A percentile compares a stretch with the other conserved stretches of the same genome.
Conservation (phyloP, 2,797 vertebrate species). For the Epinephelus malabaricus region DNA sequence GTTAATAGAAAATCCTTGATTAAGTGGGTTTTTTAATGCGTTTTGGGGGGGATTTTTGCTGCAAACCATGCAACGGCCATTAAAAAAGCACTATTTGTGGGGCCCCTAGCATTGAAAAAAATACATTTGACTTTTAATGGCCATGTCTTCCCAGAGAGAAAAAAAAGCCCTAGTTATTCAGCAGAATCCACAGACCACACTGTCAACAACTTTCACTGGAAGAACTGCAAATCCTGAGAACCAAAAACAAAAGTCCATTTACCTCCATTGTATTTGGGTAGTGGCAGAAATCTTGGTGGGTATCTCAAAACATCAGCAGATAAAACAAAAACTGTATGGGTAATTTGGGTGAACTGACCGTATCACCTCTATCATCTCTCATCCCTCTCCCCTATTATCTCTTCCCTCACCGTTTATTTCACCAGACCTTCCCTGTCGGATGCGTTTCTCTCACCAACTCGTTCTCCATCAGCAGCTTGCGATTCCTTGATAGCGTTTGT, state of each 20-base stretch:
- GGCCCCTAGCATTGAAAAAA: no score
- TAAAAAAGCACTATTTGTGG: no score
- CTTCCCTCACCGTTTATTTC: constrained; percentile 36
- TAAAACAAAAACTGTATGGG: constrained; percentile 17
- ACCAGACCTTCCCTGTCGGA: constrained; percentile 50
- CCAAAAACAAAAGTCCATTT: constrained; percentile 23
- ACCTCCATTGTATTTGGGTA: constrained; percentile 10
- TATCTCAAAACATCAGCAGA: constrained; percentile 37
- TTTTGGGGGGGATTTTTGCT: no score
- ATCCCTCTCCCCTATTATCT: constrained; percentile 18
- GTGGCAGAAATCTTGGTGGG: constrained; percentile 14
- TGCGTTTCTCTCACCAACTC: constrained; percentile 28
- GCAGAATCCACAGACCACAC: constrained; percentile 4
- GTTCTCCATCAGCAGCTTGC: constrained; percentile 36
- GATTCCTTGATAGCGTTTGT: constrained; percentile 48
- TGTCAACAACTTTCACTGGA: constrained; percentile 17
- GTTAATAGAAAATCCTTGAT: neutral
- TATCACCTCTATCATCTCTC: constrained; percentile 45
- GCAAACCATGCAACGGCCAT: no score
- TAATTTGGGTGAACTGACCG: constrained; percentile 41
- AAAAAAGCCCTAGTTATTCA: neutral
- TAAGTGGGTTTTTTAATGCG: no score
- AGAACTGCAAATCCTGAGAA: constrained; percentile 8
- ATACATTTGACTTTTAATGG: neutral
- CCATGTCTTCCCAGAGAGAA: neutral